Percentiles rank a stretch among this genome's conserved stretches.
Evolutionary conservation across 2,797 vertebrate species (phyloP).

Genomic region (Oryzias dopingdopingensis): DNA sequence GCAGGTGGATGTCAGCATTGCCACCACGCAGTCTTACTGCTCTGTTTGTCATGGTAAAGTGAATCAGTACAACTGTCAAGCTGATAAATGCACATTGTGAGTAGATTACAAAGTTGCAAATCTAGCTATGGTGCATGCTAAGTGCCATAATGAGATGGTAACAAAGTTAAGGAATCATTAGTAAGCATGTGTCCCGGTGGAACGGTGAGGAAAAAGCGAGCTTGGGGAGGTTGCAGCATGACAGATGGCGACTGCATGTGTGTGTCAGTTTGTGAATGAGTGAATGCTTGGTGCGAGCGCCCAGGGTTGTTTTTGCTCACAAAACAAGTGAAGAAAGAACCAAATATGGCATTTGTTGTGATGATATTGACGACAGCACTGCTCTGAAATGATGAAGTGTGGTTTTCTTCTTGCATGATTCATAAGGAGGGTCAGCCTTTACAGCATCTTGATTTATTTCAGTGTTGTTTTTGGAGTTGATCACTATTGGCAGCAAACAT

Average conservation of each 20-base stretch:
- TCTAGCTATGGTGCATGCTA: slow-evolving; percentile 48
- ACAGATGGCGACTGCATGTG: slow-evolving; percentile 72
- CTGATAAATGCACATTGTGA: slow-evolving; percentile 42
- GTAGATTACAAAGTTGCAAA: slow-evolving; percentile 55
- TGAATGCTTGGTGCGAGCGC: slow-evolving; percentile 39
- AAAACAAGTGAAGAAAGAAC: slow-evolving; percentile 36
- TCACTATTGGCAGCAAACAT: not conserved
- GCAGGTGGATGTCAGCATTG: slow-evolving; percentile 58
- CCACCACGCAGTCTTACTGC: slow-evolving; percentile 40
- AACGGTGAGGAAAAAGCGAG: slow-evolving; percentile 47
- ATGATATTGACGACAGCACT: slow-evolving; percentile 9
- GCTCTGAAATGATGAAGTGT: slow-evolving; percentile 5
- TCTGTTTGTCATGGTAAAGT: slow-evolving; percentile 36
- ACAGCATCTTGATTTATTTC: slow-evolving; percentile 2
- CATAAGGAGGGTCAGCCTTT: slow-evolving; percentile 7
- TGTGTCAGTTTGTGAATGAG: slow-evolving; percentile 62
- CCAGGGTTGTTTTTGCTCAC: slow-evolving; percentile 49
- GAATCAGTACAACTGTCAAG: slow-evolving; percentile 52
- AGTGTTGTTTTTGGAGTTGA: slow-evolving; percentile 8
- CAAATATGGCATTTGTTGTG: slow-evolving; percentile 23
- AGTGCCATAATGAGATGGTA: slow-evolving; percentile 65
- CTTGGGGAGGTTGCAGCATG: slow-evolving; percentile 62
- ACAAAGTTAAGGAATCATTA: slow-evolving; percentile 75
- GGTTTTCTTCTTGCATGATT: slow-evolving; percentile 18
- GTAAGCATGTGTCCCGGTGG: slow-evolving; percentile 66